Conservation (phyloP, 2,797 vertebrate genomes). For the Octomys mimax region DNA sequence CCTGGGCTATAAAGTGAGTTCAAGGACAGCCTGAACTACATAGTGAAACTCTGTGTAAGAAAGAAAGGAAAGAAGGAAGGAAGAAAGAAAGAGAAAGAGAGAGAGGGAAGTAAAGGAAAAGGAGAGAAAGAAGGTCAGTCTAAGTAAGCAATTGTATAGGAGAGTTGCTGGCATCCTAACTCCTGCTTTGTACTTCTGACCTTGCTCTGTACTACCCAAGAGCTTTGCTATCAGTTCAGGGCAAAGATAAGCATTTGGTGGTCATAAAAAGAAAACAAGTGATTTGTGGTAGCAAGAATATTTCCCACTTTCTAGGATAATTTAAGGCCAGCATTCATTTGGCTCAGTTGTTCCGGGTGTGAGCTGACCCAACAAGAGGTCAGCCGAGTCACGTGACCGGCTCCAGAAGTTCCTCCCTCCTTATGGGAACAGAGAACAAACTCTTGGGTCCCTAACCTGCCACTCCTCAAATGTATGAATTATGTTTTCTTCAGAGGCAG, state of each 20-base stretch:
- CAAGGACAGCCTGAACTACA: not conserved
- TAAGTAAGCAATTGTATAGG: not conserved
- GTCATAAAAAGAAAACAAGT: constrained; percentile 23
- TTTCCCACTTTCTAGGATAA: constrained; percentile 3
- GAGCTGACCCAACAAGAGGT: not conserved
- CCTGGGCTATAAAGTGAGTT: not conserved
- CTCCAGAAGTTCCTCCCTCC: not conserved
- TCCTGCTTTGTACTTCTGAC: not conserved
- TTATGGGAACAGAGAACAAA: not conserved
- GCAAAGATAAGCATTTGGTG: not conserved
- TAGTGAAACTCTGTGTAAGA: not conserved
- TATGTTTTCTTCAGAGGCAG: not conserved
- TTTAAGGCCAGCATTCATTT: constrained; percentile 1
- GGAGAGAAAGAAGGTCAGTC: too few relatives aligned
- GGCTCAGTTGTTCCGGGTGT: not conserved
- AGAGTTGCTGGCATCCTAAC: not conserved
- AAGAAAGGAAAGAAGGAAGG: too few relatives aligned
- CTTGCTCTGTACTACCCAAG: not conserved
- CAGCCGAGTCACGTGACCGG: not conserved
- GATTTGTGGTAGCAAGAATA: constrained; percentile 16
- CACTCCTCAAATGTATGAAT: not conserved
- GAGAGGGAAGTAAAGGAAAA: too few relatives aligned
- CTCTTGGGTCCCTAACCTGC: not conserved
- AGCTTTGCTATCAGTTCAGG: not conserved
- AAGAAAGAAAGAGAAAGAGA: too few relatives aligned